Evolutionary conservation across 2,888 invertebrate species (phyloP).

Genomic region (Diarsia rubi): DNA sequence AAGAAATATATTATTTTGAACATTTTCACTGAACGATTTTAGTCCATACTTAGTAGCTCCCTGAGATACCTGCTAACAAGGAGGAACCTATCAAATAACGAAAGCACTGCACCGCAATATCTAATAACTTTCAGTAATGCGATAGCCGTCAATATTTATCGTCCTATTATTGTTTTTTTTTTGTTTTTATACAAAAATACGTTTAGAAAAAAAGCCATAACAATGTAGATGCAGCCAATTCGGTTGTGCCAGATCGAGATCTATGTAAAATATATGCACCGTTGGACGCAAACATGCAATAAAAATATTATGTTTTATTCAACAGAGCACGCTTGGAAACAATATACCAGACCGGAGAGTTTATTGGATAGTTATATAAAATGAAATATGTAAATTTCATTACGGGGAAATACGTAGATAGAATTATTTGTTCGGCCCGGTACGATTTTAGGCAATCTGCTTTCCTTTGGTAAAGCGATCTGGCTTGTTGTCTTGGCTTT

Average conservation of each 20-base stretch:
- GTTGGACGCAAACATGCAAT: conserved; percentile 82
- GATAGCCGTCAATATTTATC: conserved; percentile 48
- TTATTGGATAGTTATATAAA: conserved; percentile 79
- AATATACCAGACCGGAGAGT: conserved; percentile 79
- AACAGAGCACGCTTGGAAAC: conserved; percentile 80
- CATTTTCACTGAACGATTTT: too few relatives aligned
- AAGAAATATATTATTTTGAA: too few relatives aligned
- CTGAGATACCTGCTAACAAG: conserved; percentile 2
- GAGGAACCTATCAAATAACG: conserved; percentile 34
- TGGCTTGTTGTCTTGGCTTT: conserved; percentile 34
- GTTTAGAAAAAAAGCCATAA: conserved; percentile 73
- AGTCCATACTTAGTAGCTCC: neutral
- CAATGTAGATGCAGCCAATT: conserved; percentile 83
- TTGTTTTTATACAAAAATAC: conserved; percentile 37
- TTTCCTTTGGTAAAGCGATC: conserved; percentile 28
- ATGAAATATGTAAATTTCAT: conserved; percentile 73
- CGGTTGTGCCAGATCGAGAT: conserved; percentile 71
- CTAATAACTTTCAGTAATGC: conserved; percentile 48
- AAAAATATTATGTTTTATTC: conserved; percentile 88
- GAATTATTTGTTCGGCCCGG: conserved; percentile 60
- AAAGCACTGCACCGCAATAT: conserved; percentile 25
- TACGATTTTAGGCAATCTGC: conserved; percentile 57
- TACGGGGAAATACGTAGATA: conserved; percentile 58
- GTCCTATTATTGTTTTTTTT: conserved; percentile 43
- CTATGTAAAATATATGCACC: conserved; percentile 88